These are phyloP conservation scores for Gnatocerus cornutus DNA, from an alignment of 2,888 invertebrate species.

Conservation along the genomic window DNA sequence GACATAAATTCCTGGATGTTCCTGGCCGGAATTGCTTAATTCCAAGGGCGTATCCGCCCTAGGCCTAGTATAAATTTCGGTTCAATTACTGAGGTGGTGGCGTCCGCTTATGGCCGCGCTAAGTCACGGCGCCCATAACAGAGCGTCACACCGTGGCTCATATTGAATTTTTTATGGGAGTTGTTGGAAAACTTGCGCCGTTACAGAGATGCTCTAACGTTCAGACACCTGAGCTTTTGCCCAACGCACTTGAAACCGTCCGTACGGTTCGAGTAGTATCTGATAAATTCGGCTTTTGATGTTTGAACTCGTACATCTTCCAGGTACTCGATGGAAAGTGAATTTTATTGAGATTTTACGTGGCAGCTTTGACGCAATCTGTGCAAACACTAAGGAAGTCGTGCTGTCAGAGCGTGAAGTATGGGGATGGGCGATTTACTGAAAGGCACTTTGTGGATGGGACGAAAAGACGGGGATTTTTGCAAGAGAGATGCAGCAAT, in stretches of 20 bases:
- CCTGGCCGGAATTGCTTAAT: slow-evolving; percentile 49
- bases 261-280: slow-evolving; percentile 25
- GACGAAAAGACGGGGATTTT: neutral
- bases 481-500: neutral
- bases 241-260: slow-evolving; percentile 48
- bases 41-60: slow-evolving; percentile 45
- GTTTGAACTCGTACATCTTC: slow-evolving; percentile 15
- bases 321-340: slow-evolving; percentile 33
- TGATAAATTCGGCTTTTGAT: slow-evolving; percentile 44
- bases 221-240: slow-evolving; percentile 58
- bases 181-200: slow-evolving; percentile 54
- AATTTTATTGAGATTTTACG: slow-evolving; percentile 44
- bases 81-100: slow-evolving; percentile 51
- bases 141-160: slow-evolving; percentile 55
- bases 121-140: slow-evolving; percentile 55
- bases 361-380: slow-evolving; percentile 29
- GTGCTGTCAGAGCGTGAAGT: neutral
- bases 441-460: neutral
- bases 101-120: slow-evolving; percentile 50
- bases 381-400: slow-evolving; percentile 10
- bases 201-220: slow-evolving; percentile 55
- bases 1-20: slow-evolving; percentile 27
- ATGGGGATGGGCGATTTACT: slow-evolving; percentile 1
- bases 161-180: slow-evolving; percentile 59
- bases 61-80: slow-evolving; percentile 45